Conservation (phyloP, 2,797 vertebrate species). For the Gobio occitaniae region DNA sequence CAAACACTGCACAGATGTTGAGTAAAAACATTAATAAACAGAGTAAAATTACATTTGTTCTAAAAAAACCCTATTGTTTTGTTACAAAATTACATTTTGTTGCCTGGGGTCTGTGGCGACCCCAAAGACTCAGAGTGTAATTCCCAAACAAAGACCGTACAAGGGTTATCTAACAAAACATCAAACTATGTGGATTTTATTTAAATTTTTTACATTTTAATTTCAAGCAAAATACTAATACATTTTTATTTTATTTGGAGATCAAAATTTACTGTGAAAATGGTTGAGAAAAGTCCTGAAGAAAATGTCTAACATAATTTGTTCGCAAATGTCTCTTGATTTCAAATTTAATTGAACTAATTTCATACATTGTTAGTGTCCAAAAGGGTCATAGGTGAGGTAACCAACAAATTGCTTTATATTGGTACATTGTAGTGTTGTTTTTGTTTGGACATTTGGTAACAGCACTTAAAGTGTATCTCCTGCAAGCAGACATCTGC, state of each 20-base stretch:
- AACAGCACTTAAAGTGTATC: constrained; percentile 73
- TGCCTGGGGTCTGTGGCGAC: too few relatives aligned
- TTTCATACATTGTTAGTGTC: not conserved
- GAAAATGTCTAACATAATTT: not conserved
- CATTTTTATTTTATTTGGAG: not conserved
- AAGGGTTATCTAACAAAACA: not conserved
- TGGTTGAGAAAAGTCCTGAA: too few relatives aligned
- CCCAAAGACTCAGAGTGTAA: too few relatives aligned
- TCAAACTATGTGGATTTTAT: not conserved
- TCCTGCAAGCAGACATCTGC: constrained; percentile 73
- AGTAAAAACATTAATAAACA: too few relatives aligned
- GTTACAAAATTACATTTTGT: too few relatives aligned
- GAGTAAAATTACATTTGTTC: too few relatives aligned
- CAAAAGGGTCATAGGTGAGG: not conserved
- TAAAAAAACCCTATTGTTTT: too few relatives aligned
- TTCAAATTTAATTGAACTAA: not conserved
- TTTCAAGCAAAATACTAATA: not conserved
- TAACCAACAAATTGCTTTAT: constrained; percentile 41
- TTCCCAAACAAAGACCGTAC: too few relatives aligned
- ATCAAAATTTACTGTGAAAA: not conserved
- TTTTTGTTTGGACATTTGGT: constrained; percentile 53
- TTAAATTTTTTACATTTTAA: too few relatives aligned
- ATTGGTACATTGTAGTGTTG: constrained; percentile 39
- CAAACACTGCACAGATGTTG: too few relatives aligned
- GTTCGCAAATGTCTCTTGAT: not conserved